phyloP scores from a whole-genome alignment of 2,797 vertebrate genomes.

The Lindbergichthys nudifrons region DNA sequence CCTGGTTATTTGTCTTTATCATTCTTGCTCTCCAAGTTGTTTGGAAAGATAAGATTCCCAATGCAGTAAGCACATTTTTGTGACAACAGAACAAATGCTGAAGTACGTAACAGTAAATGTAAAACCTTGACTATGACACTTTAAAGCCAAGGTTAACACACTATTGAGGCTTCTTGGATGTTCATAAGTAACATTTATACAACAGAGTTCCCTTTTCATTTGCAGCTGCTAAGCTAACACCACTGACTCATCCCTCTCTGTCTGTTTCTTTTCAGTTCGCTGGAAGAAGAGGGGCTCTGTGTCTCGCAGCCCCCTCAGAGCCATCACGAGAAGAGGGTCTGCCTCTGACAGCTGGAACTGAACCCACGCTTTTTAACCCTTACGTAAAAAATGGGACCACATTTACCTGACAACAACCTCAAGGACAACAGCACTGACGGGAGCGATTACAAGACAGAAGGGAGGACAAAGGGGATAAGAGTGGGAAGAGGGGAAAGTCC shows the following conservation, averaged over 20 bases:
- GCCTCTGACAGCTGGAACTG: slow-evolving; percentile 81
- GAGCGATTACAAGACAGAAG: slow-evolving; percentile 18
- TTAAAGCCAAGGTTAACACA: background rate
- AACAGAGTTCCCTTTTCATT: slow-evolving; percentile 14
- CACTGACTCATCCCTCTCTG: slow-evolving; percentile 3
- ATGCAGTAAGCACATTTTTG: background rate
- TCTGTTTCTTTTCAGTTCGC: slow-evolving; percentile 71
- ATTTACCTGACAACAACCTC: slow-evolving; percentile 44
- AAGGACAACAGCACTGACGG: slow-evolving; percentile 26
- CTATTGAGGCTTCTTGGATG: background rate
- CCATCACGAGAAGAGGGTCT: slow-evolving; percentile 82
- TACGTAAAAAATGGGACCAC: slow-evolving; percentile 1
- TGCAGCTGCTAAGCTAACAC: background rate
- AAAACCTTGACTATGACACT: slow-evolving; percentile 1
- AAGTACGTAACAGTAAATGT: slow-evolving; percentile 5
- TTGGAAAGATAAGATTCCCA: background rate
- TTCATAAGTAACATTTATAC: slow-evolving; percentile 26
- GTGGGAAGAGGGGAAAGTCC: slow-evolving; percentile 16
- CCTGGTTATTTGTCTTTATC: background rate
- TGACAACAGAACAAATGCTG: slow-evolving; percentile 1
- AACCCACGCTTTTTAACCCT: slow-evolving; percentile 26
- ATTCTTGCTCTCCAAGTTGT: background rate
- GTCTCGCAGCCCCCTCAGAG: slow-evolving; percentile 82
- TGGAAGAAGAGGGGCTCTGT: slow-evolving; percentile 85
- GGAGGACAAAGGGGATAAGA: slow-evolving; percentile 18